These are phyloP conservation scores for Neosilurus mollespiculum DNA, from an alignment of 2,797 vertebrate species.

Conservation along the genomic window DNA sequence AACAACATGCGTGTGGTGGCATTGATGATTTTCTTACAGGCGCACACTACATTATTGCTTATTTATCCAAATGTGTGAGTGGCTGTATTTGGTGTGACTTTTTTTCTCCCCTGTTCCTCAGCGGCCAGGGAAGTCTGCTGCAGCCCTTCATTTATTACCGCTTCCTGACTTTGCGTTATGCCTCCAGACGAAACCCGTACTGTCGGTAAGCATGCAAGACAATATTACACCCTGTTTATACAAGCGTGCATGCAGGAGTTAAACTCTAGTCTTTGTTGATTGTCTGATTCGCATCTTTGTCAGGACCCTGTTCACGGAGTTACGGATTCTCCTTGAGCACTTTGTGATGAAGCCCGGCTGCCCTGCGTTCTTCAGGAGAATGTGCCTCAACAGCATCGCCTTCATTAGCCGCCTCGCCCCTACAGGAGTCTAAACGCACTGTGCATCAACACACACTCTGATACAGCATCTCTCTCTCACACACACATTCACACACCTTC, in stretches of 20 bases:
- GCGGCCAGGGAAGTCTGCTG: slow-evolving; percentile 94
- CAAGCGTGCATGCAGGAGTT: no score
- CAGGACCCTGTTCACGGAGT: slow-evolving; percentile 93
- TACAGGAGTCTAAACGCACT: slow-evolving; percentile 80
- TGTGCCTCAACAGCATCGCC: slow-evolving; percentile 94
- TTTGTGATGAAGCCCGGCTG: slow-evolving; percentile 95
- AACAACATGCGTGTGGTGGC: background rate
- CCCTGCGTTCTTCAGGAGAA: slow-evolving; percentile 90
- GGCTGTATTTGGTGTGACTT: background rate
- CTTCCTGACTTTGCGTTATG: slow-evolving; percentile 94
- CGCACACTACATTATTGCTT: background rate
- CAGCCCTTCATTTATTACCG: slow-evolving; percentile 98
- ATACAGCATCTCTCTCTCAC: slow-evolving; percentile 37
- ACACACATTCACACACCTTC: slow-evolving; percentile 1
- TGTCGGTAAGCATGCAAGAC: slow-evolving; percentile 81
- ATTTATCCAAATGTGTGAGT: background rate
- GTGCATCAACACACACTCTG: background rate
- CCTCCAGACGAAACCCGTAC: slow-evolving; percentile 96
- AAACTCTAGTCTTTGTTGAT: background rate
- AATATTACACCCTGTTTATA: background rate
- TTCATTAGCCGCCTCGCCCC: slow-evolving; percentile 96
- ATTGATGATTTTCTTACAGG: background rate
- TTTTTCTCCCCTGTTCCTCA: slow-evolving; percentile 56
- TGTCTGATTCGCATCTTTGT: slow-evolving; percentile 41
- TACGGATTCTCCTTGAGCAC: slow-evolving; percentile 92